phyloP scores from a whole-genome alignment of 2,113 vertebrate genomes.

The Menura novaehollandiae region DNA sequence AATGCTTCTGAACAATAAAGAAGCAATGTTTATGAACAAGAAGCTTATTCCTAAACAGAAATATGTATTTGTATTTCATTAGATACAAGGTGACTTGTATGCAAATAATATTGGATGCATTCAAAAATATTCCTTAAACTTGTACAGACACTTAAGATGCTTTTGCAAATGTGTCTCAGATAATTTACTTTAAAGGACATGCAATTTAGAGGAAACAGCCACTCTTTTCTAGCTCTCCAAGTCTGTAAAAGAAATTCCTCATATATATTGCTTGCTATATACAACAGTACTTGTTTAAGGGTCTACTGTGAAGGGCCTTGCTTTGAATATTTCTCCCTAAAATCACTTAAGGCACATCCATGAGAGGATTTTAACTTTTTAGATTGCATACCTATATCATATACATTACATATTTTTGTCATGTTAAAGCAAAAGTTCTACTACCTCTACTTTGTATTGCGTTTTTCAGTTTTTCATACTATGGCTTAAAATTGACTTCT shows the following conservation, averaged over 20 bases:
- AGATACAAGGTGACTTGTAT: background rate
- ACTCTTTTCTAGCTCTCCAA: background rate
- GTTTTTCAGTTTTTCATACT: background rate
- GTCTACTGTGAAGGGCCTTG: background rate
- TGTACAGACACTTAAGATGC: background rate
- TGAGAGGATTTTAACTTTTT: background rate
- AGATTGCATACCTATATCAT: background rate
- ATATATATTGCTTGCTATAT: background rate
- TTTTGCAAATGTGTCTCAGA: background rate
- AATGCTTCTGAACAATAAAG: background rate
- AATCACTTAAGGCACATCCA: constrained; percentile 26
- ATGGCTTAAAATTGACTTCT: background rate
- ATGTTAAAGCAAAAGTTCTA: background rate
- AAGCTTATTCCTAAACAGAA: background rate
- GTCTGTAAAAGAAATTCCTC: background rate
- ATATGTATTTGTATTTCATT: background rate
- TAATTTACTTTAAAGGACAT: background rate
- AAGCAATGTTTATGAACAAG: background rate
- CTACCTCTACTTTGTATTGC: background rate
- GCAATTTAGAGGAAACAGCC: background rate
- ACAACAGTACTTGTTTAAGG: background rate
- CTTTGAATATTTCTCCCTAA: background rate
- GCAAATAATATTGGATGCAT: background rate
- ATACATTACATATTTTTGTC: background rate
- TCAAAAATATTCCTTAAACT: background rate